Percentiles rank a stretch among this genome's conserved stretches.
These are phyloP conservation scores for Pagetopsis macropterus DNA, from an alignment of 2,797 vertebrate genomes.

Conservation along the genomic window DNA sequence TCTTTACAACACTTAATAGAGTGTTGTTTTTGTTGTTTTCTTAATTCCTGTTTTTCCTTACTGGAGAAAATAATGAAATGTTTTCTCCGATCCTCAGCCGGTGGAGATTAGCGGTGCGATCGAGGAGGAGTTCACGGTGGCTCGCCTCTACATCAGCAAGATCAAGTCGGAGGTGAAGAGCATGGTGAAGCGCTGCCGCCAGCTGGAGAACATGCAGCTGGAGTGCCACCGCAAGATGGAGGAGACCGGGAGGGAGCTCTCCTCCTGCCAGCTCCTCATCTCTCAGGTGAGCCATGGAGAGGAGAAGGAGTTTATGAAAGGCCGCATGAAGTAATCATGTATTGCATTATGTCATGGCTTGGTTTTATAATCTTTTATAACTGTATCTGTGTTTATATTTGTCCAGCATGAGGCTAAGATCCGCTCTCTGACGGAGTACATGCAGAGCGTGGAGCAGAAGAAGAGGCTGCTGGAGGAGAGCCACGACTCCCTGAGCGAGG, in stretches of 20 bases:
- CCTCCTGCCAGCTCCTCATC: slow-evolving; percentile 95
- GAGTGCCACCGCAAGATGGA: slow-evolving; percentile 98
- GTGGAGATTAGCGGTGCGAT: slow-evolving; percentile 95
- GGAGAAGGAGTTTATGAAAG: background rate
- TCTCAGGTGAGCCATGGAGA: slow-evolving; percentile 84
- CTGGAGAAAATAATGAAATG: background rate
- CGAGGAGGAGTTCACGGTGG: slow-evolving; percentile 95
- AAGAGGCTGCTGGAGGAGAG: slow-evolving; percentile 93
- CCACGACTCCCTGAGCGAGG: slow-evolving; percentile 91
- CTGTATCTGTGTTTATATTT: slow-evolving; percentile 9
- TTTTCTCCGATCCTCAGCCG: slow-evolving; percentile 77
- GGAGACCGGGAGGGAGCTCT: slow-evolving; percentile 92
- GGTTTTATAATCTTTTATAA: background rate
- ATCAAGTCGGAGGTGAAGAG: slow-evolving; percentile 98
- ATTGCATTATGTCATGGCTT: background rate
- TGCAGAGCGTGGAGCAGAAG: slow-evolving; percentile 93
- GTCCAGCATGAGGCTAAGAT: slow-evolving; percentile 94
- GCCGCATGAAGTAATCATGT: background rate
- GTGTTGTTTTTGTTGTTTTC: background rate
- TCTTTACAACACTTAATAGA: background rate
- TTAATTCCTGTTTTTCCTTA: background rate
- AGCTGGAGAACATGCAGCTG: slow-evolving; percentile 93
- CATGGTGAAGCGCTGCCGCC: slow-evolving; percentile 95
- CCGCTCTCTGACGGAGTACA: slow-evolving; percentile 93
- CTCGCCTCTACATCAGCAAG: slow-evolving; percentile 95